Conservation (phyloP, 2,113 vertebrate genomes). For the Rhinopomastus cyanomelas region DNA sequence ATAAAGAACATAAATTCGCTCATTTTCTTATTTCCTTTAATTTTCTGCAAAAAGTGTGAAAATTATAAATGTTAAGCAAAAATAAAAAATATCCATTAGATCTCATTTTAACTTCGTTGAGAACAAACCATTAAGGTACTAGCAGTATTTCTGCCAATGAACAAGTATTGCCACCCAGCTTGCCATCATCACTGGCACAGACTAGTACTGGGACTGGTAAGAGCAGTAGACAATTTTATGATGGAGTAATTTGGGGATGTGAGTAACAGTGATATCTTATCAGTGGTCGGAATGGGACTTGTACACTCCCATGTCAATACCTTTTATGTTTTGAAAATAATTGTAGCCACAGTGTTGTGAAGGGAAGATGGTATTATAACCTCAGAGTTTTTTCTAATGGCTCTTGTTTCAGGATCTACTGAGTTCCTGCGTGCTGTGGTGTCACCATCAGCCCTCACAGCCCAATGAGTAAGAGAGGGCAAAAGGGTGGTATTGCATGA, state of each 20-base stretch:
- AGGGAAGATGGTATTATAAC: neutral
- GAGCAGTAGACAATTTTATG: neutral
- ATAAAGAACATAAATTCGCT: slow-evolving; percentile 35
- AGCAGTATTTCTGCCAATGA: neutral
- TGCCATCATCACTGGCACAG: neutral
- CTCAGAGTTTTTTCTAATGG: neutral
- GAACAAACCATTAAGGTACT: neutral
- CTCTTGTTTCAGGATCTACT: neutral
- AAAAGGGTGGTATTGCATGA: neutral
- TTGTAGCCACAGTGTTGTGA: neutral
- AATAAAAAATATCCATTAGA: neutral
- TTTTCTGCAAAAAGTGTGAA: neutral
- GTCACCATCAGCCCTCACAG: neutral
- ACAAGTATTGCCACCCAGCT: neutral
- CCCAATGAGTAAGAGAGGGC: neutral
- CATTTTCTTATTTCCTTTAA: slow-evolving; percentile 46
- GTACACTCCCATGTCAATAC: neutral
- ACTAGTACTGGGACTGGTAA: neutral
- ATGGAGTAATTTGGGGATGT: neutral
- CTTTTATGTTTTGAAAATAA: neutral
- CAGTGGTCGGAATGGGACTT: neutral
- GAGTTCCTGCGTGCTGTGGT: neutral
- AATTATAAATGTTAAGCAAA: neutral
- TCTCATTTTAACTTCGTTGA: neutral
- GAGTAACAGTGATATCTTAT: neutral